A percentile compares a stretch with the other conserved stretches of the same genome.
Evolutionary conservation across 2,888 invertebrate species (phyloP).

Genomic region (Papilio gigon): DNA sequence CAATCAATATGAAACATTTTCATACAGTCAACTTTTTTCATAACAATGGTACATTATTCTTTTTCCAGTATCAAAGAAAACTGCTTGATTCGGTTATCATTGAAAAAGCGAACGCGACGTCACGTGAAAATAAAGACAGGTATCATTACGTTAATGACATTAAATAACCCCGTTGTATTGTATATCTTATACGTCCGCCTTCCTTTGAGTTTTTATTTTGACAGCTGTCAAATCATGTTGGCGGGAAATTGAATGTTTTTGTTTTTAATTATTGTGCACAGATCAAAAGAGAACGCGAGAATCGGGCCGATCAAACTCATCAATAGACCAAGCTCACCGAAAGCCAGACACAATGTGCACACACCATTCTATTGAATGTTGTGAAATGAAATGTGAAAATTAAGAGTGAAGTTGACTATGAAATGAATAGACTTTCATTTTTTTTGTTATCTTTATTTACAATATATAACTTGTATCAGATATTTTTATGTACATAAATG

Average conservation of each 20-base stretch:
- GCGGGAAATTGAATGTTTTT: not conserved
- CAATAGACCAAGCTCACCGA: conserved; percentile 32
- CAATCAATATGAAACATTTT: not conserved
- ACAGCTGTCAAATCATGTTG: not conserved
- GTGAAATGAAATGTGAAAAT: conserved; percentile 16
- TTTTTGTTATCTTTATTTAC: conserved; percentile 31
- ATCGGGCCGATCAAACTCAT: conserved; percentile 9
- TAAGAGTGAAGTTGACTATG: conserved; percentile 16
- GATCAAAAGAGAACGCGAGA: conserved; percentile 15
- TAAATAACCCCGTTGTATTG: too few species aligned
- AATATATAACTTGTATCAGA: conserved; percentile 33
- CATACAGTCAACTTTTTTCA: not conserved
- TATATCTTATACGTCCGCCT: not conserved
- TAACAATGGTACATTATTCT: not conserved
- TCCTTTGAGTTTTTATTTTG: too few species aligned
- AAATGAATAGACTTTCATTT: conserved; percentile 15
- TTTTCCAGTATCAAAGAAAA: conserved; percentile 68
- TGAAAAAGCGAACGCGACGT: conserved; percentile 29
- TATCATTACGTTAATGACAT: too few species aligned
- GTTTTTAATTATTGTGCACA: not conserved
- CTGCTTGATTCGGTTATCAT: conserved; percentile 59
- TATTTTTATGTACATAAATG: conserved; percentile 26
- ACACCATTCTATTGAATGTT: conserved; percentile 20
- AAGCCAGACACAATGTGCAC: conserved; percentile 31
- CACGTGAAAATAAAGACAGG: conserved; percentile 28